Conservation (phyloP, 1,140 invertebrate species). For the Camponotus pennsylvanicus region DNA sequence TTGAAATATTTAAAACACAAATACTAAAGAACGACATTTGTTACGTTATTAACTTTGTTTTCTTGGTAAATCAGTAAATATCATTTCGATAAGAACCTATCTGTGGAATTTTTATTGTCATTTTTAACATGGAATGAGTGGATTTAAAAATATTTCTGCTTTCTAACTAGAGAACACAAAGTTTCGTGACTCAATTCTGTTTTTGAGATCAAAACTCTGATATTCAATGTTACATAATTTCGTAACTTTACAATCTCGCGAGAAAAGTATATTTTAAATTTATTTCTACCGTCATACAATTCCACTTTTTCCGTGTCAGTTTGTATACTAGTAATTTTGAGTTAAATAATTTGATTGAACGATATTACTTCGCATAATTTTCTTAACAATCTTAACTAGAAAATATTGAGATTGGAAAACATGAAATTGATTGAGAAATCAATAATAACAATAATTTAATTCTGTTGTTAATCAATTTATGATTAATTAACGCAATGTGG, state of each 20-base stretch:
- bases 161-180: not conserved
- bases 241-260: not conserved
- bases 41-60: no score
- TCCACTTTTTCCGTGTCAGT: not conserved
- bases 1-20: no score
- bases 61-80: not conserved
- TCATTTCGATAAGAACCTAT: constrained; percentile 12
- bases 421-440: not conserved
- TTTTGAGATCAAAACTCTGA: not conserved
- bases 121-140: not conserved
- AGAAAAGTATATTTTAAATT: constrained; percentile 9
- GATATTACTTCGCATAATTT: not conserved
- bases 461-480: constrained; percentile 28
- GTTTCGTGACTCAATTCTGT: not conserved
- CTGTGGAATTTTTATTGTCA: not conserved
- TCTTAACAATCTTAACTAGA: not conserved
- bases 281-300: not conserved
- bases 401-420: not conserved
- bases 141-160: not conserved
- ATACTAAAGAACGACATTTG: no score
- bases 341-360: not conserved
- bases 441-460: constrained; percentile 30
- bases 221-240: not conserved
- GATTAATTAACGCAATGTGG: constrained; percentile 18
- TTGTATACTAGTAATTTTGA: not conserved